These are phyloP conservation scores for Malacoctenus gilli DNA, from an alignment of 2,797 vertebrate species.

Conservation along the genomic window DNA sequence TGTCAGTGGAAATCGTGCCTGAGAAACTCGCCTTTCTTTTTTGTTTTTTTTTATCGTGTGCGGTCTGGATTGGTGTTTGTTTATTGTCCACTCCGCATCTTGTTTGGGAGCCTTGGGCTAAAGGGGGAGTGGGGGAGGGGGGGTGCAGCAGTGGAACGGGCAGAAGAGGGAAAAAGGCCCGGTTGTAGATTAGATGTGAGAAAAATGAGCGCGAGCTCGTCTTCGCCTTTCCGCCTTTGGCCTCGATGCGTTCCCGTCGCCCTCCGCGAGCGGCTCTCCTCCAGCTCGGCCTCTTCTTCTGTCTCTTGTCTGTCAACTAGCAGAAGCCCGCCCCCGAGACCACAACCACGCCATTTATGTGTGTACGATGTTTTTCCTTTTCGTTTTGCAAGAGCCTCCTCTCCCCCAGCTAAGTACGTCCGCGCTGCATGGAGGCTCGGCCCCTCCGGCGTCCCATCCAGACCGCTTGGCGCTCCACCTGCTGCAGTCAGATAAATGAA, in stretches of 20 bases:
- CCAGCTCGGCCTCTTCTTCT: constrained; percentile 52
- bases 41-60: constrained; percentile 11
- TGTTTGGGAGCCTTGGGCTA: constrained; percentile 43
- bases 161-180: constrained; percentile 15
- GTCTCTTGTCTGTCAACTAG: constrained; percentile 70
- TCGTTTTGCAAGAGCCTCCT: constrained; percentile 72
- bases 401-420: constrained; percentile 75
- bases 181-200: constrained; percentile 40
- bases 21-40: constrained; percentile 31
- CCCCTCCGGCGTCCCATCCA: constrained; percentile 54
- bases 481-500: constrained; percentile 58
- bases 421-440: constrained; percentile 61
- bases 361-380: constrained; percentile 70
- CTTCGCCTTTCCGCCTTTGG: too few relatives aligned
- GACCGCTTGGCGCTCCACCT: constrained; percentile 71
- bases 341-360: constrained; percentile 69
- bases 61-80: too few relatives aligned
- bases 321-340: constrained; percentile 54
- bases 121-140: constrained; percentile 60
- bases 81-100: constrained; percentile 21
- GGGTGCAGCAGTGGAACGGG: constrained; percentile 40
- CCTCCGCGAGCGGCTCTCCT: constrained; percentile 35
- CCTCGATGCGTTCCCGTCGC: constrained; percentile 22
- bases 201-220: too few relatives aligned
- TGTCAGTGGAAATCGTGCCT: constrained; percentile 40